phyloP scores from a whole-genome alignment of 2,888 invertebrate genomes.

The Charanyca ferruginea region DNA sequence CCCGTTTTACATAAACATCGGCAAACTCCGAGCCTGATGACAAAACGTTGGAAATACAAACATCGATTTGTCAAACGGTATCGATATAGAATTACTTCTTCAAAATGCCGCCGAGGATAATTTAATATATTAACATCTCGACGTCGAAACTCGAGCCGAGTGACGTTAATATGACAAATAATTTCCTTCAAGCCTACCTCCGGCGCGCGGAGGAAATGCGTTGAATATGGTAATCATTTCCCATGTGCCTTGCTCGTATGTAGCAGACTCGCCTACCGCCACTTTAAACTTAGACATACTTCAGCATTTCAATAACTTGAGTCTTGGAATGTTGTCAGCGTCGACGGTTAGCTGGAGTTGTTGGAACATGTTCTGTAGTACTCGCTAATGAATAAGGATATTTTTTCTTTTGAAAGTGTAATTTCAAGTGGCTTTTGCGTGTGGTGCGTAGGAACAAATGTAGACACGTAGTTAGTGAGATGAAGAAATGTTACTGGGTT shows the following conservation, averaged over 20 bases:
- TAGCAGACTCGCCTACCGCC: conserved; percentile 70
- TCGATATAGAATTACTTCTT: conserved; percentile 74
- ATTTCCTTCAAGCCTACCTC: conserved; percentile 86
- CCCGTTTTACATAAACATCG: conserved; percentile 60
- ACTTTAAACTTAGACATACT: conserved; percentile 82
- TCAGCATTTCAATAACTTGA: conserved; percentile 70
- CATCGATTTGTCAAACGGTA: conserved; percentile 67
- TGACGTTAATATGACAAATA: conserved; percentile 91
- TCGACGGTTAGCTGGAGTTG: conserved; percentile 20
- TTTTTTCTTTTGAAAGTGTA: conserved; percentile 40
- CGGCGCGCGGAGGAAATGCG: conserved; percentile 79
- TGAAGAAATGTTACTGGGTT: neutral
- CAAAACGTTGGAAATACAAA: conserved; percentile 59
- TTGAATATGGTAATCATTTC: conserved; percentile 89
- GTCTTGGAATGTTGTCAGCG: conserved; percentile 46
- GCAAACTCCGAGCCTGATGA: conserved; percentile 55
- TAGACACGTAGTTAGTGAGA: neutral
- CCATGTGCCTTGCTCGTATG: conserved; percentile 79
- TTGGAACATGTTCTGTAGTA: conserved; percentile 30
- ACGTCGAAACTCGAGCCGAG: conserved; percentile 80
- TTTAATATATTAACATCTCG: conserved; percentile 87
- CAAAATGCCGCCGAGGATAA: conserved; percentile 79
- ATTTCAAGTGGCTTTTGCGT: conserved; percentile 14
- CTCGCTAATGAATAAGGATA: conserved; percentile 39
- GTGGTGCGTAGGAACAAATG: conserved; percentile 10